Base-by-base conservation (phyloP, 2,113 vertebrate genomes). In the Copsychus sechellarum region DNA sequence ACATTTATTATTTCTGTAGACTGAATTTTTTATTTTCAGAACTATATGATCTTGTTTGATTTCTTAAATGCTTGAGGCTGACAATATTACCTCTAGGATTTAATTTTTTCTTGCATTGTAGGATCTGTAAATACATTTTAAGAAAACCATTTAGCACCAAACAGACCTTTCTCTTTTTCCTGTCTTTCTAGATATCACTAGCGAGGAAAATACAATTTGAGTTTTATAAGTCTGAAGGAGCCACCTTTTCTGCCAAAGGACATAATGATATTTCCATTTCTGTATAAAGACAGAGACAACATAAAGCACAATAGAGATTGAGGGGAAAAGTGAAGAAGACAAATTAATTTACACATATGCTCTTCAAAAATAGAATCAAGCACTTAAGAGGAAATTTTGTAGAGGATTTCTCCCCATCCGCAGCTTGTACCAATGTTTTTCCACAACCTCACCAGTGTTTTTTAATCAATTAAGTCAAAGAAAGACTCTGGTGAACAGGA, bases 381-480 rank as follows among this genome's bases (percentile, higher is more conserved):
- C 22, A 36, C 10, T 31, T 4, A 64, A 74, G 16, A 38, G 6
- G 12, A 82, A 31, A 65, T 77, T 80, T 48, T 67, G 4, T 31
- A 45, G 33, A 54, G 0, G 31, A 71, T 50, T 78, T 7, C 7
- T 56, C 7, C 5, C 26, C 28, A 0, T 38, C 4, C 0, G 0
- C 33, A 81, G 24, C 13, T 61, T 69, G 13, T 40, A 69, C 10
- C 19, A 40, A 5, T 67, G 38, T 28, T 66, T 93, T 8, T 36
- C 24, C 25, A 19, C 4, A 40, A 60, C 1, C 3, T 4, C 8
- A 38, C 5, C 29, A 70, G 12, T 3, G 12, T 33, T 77, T 21
- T 24, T 70, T 33, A 86, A 77, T 70, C 9, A 73, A n/a, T 74
- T 84, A 48, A 78, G 56, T 87, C 6, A 84, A 81, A 64, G 22